Evolutionary conservation across 2,113 vertebrate genomes (phyloP), one percentile per base, ranked within the genome.

Genomic region (Sarotherodon lohbergeri): DNA sequence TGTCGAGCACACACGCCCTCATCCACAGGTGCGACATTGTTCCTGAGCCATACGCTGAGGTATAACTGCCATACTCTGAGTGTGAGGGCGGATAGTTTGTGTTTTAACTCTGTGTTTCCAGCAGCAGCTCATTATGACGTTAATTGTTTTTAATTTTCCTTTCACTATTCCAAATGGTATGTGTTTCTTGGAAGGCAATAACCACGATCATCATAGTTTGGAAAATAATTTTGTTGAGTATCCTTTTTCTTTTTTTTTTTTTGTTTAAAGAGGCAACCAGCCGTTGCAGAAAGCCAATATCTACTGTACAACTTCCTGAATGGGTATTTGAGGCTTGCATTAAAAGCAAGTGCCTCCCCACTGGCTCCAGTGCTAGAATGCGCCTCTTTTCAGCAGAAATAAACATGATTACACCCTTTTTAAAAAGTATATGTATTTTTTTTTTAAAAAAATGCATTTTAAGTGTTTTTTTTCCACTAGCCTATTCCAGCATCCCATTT

Each of bases 1-100:
- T 50, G 14, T 17, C 12, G 6, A 43, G 50, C 52, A 56, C 68
- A 66, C 68, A 84, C 71, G 14, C 82, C 81, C 80, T 83, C 56
- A 76, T 29, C 5, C 29, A 80, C 80, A 91, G 52, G 87, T 86
- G 89, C 54, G 50, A 88, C 59, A 87, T 46, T 93, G 52, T 68
- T 87, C 82, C 71, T 11, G 36, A 59, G 39, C 27, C 68, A 88
- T 27, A 76, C 59, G 5, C 43, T 7, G 16, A 76, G 71, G 43
- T 76, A 50, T 34, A 50, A 76, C 14, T 50, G 71, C 41, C 24
- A 0, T 17, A 32, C 24, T 76, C 71, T 29, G 71, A 76, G 71
- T 6, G 5, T 50, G 16, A 50, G 22, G 16, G 5, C 17, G 9
- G 14, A 11, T 76, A 48, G 24, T 29, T 48, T 48, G 14, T 48